Conservation (phyloP, 2,888 invertebrate genomes). For the Zygogramma bicolorata region DNA sequence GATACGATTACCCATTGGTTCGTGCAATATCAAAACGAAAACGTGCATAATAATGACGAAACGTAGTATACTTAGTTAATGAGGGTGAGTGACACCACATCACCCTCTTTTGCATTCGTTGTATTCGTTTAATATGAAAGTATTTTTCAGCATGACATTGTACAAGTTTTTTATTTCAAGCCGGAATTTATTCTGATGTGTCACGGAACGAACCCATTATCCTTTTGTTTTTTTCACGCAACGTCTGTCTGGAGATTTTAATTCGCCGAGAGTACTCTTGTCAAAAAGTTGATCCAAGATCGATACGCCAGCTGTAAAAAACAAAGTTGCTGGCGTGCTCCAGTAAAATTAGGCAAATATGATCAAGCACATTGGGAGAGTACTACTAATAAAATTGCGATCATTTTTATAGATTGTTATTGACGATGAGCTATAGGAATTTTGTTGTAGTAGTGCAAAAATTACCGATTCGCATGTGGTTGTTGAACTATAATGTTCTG, state of each 20-base stretch:
- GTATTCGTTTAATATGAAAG: background rate
- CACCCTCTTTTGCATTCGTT: background rate
- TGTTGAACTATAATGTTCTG: no score
- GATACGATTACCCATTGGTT: no score
- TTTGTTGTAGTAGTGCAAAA: no score
- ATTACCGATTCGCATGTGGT: no score
- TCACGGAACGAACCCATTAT: background rate
- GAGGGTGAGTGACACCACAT: background rate
- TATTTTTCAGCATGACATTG: background rate
- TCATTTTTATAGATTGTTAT: background rate
- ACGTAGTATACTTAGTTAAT: background rate
- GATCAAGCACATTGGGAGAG: background rate
- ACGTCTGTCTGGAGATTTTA: background rate
- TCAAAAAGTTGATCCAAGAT: background rate
- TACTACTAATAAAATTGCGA: background rate
- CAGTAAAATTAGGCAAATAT: background rate
- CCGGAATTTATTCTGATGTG: background rate
- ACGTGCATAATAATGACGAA: background rate
- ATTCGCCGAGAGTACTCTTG: background rate
- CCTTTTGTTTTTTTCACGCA: constrained; percentile 4
- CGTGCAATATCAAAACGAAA: background rate
- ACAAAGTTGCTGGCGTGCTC: background rate
- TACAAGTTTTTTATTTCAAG: background rate
- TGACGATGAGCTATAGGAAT: no score
- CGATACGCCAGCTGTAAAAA: background rate